phyloP scores from a whole-genome alignment of 1,140 invertebrate species.

The Zelostemma sp. region DNA sequence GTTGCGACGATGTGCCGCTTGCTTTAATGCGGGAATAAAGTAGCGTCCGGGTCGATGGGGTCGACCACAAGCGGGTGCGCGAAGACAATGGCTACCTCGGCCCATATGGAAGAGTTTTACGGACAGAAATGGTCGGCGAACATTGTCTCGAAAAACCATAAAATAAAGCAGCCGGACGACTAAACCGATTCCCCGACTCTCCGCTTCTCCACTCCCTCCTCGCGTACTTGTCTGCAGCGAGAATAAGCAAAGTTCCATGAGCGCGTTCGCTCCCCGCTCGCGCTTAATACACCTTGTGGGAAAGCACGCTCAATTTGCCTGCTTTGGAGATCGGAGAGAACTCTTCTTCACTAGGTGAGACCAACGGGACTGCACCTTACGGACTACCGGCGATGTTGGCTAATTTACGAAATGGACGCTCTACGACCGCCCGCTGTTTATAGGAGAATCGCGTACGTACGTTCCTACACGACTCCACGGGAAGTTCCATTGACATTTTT shows the following conservation, averaged over 20 bases:
- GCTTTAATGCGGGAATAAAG: conserved; percentile 66
- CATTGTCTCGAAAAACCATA: conserved; percentile 69
- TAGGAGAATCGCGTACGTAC: conserved; percentile 20
- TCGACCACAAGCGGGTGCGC: conserved; percentile 55
- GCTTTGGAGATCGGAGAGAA: conserved; percentile 35
- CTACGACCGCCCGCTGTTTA: conserved; percentile 46
- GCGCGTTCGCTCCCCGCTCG: background rate
- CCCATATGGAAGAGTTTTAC: conserved; percentile 62
- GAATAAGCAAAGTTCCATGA: too few species aligned
- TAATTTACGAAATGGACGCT: conserved; percentile 47
- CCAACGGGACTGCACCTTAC: conserved; percentile 33
- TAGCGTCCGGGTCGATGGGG: conserved; percentile 66
- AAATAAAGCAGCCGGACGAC: conserved; percentile 64
- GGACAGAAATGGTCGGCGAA: conserved; percentile 60
- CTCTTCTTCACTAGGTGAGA: conserved; percentile 12
- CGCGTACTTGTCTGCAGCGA: conserved; percentile 10
- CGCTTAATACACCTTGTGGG: conserved; percentile 34
- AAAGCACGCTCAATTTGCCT: conserved; percentile 49
- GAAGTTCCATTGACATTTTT: conserved; percentile 35
- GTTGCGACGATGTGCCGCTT: conserved; percentile 35
- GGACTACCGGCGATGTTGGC: conserved; percentile 22
- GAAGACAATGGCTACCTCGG: conserved; percentile 62
- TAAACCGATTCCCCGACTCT: conserved; percentile 31
- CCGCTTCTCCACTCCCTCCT: conserved; percentile 8
- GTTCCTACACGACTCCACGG: conserved; percentile 26